These are phyloP conservation scores for Brenthis hecate DNA, from an alignment of 2,888 invertebrate genomes.

Conservation along the genomic window DNA sequence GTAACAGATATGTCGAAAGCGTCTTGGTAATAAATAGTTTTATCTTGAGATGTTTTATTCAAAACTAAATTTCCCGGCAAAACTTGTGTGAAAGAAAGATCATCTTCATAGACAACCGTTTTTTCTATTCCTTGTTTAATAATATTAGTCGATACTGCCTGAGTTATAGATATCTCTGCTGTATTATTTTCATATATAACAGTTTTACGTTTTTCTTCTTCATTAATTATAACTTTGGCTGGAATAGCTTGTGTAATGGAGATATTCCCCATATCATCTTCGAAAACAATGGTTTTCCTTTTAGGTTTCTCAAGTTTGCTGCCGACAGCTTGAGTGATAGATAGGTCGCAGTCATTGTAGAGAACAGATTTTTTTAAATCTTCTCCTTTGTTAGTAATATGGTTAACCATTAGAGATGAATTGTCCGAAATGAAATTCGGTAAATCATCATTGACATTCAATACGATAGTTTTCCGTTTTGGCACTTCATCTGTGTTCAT, in stretches of 20 bases:
- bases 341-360: conserved; percentile 38
- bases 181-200: conserved; percentile 44
- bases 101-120: conserved; percentile 43
- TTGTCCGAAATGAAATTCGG: conserved; percentile 56
- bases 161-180: conserved; percentile 45
- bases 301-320: conserved; percentile 32
- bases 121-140: conserved; percentile 31
- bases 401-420: conserved; percentile 3
- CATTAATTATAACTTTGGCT: conserved; percentile 31
- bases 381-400: conserved; percentile 2
- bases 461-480: conserved; percentile 59
- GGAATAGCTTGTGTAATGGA: conserved; percentile 50
- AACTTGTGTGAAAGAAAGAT: conserved; percentile 52
- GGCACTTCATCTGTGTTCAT: conserved; percentile 39
- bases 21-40: conserved; percentile 31
- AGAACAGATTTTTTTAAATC: conserved; percentile 24
- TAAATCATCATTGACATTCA: conserved; percentile 63
- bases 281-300: conserved; percentile 47
- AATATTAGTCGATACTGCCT: conserved; percentile 40
- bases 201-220: conserved; percentile 40
- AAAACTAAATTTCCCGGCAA: conserved; percentile 44
- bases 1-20: conserved; percentile 52
- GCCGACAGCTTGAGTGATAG: conserved; percentile 33
- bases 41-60: conserved; percentile 24
- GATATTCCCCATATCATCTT: conserved; percentile 45